phyloP scores from a whole-genome alignment of 2,113 vertebrate genomes.

The Xiphophorus maculatus region DNA sequence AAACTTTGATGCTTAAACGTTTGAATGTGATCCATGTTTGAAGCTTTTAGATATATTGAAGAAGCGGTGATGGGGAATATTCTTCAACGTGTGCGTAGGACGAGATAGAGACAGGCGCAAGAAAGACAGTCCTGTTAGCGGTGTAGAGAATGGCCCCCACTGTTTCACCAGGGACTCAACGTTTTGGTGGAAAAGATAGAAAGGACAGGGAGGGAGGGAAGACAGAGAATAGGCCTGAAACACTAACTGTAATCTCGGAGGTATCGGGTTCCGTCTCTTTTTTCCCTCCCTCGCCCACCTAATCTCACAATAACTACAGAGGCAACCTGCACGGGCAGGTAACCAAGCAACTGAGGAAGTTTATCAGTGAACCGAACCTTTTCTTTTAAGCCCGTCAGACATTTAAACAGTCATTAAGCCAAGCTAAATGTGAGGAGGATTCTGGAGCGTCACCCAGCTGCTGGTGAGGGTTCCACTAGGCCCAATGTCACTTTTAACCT shows the following conservation, averaged over 20 bases:
- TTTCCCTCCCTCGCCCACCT: slow-evolving; percentile 47
- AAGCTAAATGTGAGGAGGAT: slow-evolving; percentile 50
- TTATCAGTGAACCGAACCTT: slow-evolving; percentile 57
- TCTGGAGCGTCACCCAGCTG: slow-evolving; percentile 44
- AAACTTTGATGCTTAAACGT: background rate
- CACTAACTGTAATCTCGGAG: slow-evolving; percentile 63
- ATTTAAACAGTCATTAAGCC: slow-evolving; percentile 77
- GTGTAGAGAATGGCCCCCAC: slow-evolving; percentile 73
- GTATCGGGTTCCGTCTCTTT: slow-evolving; percentile 67
- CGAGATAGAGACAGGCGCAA: slow-evolving; percentile 65
- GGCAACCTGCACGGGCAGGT: slow-evolving; percentile 68
- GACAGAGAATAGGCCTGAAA: slow-evolving; percentile 46
- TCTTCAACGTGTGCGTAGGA: slow-evolving; percentile 43
- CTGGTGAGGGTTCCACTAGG: slow-evolving; percentile 35
- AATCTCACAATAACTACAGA: slow-evolving; percentile 47
- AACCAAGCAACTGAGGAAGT: slow-evolving; percentile 75
- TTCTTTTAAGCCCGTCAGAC: slow-evolving; percentile 55
- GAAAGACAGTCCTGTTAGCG: slow-evolving; percentile 79
- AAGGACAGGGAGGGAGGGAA: slow-evolving; percentile 3
- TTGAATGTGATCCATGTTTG: background rate
- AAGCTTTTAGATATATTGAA: slow-evolving; percentile 2
- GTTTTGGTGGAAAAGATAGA: slow-evolving; percentile 34
- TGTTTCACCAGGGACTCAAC: slow-evolving; percentile 66
- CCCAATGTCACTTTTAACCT: slow-evolving; percentile 52
- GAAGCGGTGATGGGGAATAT: background rate